Base-by-base conservation (phyloP, 53 echinoderm and acorn worm species). In the Paelopatides confundens region DNA sequence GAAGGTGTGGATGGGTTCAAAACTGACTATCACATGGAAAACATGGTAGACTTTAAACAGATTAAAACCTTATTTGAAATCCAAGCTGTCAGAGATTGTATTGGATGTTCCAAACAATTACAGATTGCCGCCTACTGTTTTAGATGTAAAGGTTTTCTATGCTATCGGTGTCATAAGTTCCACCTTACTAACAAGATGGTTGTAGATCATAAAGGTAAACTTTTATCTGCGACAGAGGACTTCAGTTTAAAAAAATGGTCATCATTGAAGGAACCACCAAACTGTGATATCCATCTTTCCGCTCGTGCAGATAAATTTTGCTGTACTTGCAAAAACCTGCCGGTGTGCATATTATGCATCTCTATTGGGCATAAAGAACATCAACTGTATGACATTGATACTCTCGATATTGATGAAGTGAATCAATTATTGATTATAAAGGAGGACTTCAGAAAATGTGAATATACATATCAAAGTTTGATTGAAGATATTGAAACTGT, bases 21-120 rank as follows among this genome's bases (percentile, higher is more conserved):
- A 1, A 67, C 67, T 13, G 67, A 67, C 18, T 67, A 33, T 35
- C 67, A 67, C 35, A 67, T 67, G 67, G 67, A 67, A 26, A 67
- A 67, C 29, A 67, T 34, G 32, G 31, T 31, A 11, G 35, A 67
- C 7, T 33, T 33, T 35, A 67, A 15, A 12, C 7, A 34, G 2
- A 67, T 67, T 33, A 15, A 67, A 8, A 14, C 12, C 30, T 67
- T 2, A 3, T 21, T 67, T 2, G 67, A 30, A 4, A 67, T 4
- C 4, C 2, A 67, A 67, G 2, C 3, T 2, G 13, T 4, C 11
- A 33, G 15, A 31, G 35, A 28, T 5, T 67, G 35, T 31, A 14
- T 33, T 30, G 67, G 67, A 14, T 67, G 67, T 35, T 67, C 67
- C 11, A 18, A 67, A 31, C 4, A 3, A 4, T 30, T 31, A 67